Evolutionary conservation across 2,888 invertebrate genomes (phyloP).

Genomic region (Amitus sp.): DNA sequence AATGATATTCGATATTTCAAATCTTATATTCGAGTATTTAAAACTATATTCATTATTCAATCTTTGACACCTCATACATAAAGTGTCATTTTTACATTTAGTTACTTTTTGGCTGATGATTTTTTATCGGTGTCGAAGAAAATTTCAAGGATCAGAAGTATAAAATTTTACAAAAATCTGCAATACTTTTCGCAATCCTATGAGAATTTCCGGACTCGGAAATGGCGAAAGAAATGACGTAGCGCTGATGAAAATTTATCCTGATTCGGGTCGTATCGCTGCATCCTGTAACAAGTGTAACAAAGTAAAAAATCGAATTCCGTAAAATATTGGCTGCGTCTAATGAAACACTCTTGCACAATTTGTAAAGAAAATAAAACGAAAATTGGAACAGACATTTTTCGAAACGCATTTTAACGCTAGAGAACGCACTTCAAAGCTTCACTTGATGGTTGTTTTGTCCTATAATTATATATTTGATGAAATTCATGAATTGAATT

Average conservation of each 20-base stretch:
- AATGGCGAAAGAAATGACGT: background rate
- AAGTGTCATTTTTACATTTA: no score
- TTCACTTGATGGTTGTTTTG: no score
- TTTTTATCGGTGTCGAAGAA: no score
- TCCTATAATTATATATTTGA: no score
- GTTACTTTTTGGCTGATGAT: no score
- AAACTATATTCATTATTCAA: no score
- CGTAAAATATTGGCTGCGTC: background rate
- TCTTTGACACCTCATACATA: no score
- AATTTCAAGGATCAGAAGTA: no score
- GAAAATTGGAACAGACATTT: background rate
- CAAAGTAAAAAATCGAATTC: constrained; percentile 23
- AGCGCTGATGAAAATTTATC: background rate
- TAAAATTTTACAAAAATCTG: no score
- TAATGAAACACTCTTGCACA: background rate
- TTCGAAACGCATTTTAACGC: background rate
- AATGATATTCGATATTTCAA: no score
- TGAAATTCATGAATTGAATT: no score
- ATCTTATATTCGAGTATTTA: no score
- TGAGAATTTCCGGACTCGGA: background rate
- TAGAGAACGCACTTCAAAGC: background rate
- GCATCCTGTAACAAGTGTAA: constrained; percentile 34
- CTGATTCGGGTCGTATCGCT: background rate
- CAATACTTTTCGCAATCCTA: background rate
- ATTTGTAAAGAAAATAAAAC: background rate